A percentile compares a stretch with the other conserved stretches of the same genome.
Evolutionary conservation across 1,140 invertebrate species (phyloP).

Genomic region (Venturia canescens): DNA sequence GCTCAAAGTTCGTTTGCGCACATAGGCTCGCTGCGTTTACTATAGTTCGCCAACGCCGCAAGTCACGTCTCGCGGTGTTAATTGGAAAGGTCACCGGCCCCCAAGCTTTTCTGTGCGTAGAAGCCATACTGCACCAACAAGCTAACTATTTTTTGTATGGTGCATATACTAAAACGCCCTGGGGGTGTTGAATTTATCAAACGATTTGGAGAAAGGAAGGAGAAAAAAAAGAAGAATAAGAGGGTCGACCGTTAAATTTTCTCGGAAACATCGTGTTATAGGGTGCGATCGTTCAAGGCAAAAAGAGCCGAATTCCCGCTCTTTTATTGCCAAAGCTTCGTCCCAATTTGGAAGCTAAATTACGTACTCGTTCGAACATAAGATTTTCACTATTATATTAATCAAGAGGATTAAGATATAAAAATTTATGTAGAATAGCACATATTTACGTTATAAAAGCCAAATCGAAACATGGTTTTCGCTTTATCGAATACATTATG

Average conservation of each 20-base stretch:
- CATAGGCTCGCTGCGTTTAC: background rate
- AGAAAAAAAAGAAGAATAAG: background rate
- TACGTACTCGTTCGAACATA: background rate
- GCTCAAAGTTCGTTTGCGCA: background rate
- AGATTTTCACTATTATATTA: too few species aligned
- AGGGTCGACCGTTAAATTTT: background rate
- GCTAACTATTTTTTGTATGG: conserved; percentile 6
- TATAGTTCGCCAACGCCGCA: conserved; percentile 16
- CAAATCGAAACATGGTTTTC: too few species aligned
- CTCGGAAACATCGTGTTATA: background rate
- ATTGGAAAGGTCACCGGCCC: conserved; percentile 47
- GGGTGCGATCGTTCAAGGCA: background rate
- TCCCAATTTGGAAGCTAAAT: background rate
- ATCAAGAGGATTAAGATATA: too few species aligned
- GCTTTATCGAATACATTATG: too few species aligned
- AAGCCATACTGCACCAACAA: conserved; percentile 22
- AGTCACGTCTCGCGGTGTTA: conserved; percentile 43
- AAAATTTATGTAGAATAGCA: too few species aligned
- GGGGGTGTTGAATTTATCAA: conserved; percentile 4
- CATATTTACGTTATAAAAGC: too few species aligned
- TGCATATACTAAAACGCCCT: background rate
- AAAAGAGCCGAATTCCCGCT: background rate
- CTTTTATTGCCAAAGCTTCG: background rate
- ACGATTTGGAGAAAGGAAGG: background rate
- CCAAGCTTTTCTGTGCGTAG: conserved; percentile 35